Conservation (phyloP, 2,797 vertebrate genomes). For the Rhabdomys pumilio region DNA sequence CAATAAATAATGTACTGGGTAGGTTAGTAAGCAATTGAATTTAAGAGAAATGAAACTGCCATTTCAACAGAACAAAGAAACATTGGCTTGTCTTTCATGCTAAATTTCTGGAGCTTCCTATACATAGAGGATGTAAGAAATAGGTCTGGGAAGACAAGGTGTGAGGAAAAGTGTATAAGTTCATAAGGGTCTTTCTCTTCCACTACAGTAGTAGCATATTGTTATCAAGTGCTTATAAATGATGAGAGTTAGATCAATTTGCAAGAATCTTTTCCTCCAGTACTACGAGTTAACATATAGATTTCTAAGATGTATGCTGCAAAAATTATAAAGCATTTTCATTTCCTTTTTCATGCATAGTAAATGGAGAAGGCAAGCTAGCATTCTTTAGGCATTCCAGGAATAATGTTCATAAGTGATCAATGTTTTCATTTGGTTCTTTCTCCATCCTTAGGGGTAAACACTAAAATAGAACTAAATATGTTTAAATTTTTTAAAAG, state of each 20-base stretch:
- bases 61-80: slow-evolving; percentile 39
- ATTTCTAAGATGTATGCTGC: slow-evolving; percentile 51
- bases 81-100: slow-evolving; percentile 15
- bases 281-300: slow-evolving; percentile 27
- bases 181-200: slow-evolving; percentile 45
- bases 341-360: slow-evolving; percentile 25
- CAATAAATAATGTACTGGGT: not conserved
- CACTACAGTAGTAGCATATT: not conserved
- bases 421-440: slow-evolving; percentile 77
- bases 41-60: slow-evolving; percentile 50
- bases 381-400: slow-evolving; percentile 72
- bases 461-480: slow-evolving; percentile 78
- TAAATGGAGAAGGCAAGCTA: slow-evolving; percentile 22
- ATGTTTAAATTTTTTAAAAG: slow-evolving; percentile 77
- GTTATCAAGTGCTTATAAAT: slow-evolving; percentile 68
- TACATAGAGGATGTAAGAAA: slow-evolving; percentile 30
- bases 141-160: slow-evolving; percentile 53
- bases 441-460: slow-evolving; percentile 70
- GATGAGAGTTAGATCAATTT: slow-evolving; percentile 34
- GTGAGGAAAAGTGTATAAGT: slow-evolving; percentile 53
- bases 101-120: slow-evolving; percentile 38
- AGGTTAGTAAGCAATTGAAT: slow-evolving; percentile 46
- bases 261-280: slow-evolving; percentile 21
- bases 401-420: slow-evolving; percentile 65
- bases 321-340: slow-evolving; percentile 59